A percentile compares a stretch with the other conserved stretches of the same genome.
Evolutionary conservation across 2,888 invertebrate species (phyloP).

Genomic region (Folsomia candida): DNA sequence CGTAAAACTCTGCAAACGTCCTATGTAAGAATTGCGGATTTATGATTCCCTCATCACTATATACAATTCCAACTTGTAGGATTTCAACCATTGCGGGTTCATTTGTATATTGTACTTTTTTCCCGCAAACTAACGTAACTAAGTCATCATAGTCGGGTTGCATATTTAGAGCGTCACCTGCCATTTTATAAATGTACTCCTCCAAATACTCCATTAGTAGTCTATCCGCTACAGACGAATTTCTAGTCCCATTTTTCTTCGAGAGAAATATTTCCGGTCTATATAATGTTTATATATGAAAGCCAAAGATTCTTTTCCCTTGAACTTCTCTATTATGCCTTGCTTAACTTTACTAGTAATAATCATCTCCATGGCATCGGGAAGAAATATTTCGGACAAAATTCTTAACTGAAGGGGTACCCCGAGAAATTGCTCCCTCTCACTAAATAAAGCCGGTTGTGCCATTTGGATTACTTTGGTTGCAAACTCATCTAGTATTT

Average conservation of each 20-base stretch:
- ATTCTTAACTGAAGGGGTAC: background rate
- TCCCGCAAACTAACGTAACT: background rate
- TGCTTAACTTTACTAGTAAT: background rate
- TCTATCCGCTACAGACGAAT: no score
- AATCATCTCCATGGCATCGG: background rate
- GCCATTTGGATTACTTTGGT: background rate
- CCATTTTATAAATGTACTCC: background rate
- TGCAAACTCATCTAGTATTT: background rate
- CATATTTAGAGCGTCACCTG: background rate
- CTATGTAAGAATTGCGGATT: background rate
- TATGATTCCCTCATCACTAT: background rate
- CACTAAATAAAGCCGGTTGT: background rate
- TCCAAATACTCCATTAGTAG: no score
- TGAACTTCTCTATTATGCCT: background rate
- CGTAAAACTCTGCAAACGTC: background rate
- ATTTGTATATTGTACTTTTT: no score
- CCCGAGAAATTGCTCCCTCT: background rate
- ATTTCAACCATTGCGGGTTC: no score
- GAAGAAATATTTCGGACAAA: background rate
- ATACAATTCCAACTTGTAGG: background rate
- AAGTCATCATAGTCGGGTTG: background rate
- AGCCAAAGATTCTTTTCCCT: background rate
- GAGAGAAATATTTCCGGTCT: background rate
- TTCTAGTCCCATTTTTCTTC: no score
- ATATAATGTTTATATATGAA: background rate